phyloP scores from a whole-genome alignment of 2,113 vertebrate species.

The Typhlomys cinereus region DNA sequence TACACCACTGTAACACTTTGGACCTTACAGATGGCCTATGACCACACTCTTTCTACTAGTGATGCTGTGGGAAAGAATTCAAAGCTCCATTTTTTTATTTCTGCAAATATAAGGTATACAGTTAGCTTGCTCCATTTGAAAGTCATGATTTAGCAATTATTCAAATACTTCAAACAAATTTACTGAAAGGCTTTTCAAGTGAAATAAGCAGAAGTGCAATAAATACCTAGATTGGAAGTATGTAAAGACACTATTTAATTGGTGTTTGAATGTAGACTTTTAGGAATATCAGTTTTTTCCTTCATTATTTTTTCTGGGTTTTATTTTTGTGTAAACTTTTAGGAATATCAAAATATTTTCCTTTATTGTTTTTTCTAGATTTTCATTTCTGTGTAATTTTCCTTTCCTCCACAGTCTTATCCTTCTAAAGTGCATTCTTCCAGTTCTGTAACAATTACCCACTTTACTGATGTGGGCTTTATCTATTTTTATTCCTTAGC shows the following conservation, averaged over 20 bases:
- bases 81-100: slow-evolving; percentile 2
- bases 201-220: neutral
- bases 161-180: slow-evolving; percentile 16
- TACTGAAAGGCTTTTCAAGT: neutral
- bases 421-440: slow-evolving; percentile 48
- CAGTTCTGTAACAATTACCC: slow-evolving; percentile 52
- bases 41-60: neutral
- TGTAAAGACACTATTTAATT: neutral
- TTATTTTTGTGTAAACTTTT: neutral
- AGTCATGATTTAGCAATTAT: neutral
- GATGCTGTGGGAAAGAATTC: neutral
- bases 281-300: neutral
- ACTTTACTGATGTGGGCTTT: slow-evolving; percentile 56
- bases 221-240: slow-evolving; percentile 2
- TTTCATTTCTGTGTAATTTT: slow-evolving; percentile 19
- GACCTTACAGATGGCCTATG: neutral
- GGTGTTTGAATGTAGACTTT: neutral
- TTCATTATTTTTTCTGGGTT: too few relatives aligned
- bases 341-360: neutral
- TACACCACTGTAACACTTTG: neutral
- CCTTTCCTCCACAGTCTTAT: slow-evolving; percentile 14
- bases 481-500: slow-evolving; percentile 56
- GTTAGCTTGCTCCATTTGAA: neutral
- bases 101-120: neutral
- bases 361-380: neutral